phyloP scores from a whole-genome alignment of 2,113 vertebrate genomes.

The Hydropotes inermis region DNA sequence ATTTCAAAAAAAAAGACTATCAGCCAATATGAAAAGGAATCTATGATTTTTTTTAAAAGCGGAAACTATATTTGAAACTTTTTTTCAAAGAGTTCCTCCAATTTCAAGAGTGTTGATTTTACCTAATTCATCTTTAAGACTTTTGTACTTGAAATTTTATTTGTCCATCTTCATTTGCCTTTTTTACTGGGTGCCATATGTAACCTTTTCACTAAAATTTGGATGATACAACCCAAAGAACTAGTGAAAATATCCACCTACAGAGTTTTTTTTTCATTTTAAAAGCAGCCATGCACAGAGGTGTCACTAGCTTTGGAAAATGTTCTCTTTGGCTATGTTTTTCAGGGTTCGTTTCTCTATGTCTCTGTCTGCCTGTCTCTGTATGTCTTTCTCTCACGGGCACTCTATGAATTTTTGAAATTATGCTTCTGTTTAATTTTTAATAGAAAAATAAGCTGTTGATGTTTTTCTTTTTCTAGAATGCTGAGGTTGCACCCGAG shows the following conservation, averaged over 20 bases:
- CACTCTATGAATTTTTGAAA: neutral
- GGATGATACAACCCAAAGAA: neutral
- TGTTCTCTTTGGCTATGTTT: neutral
- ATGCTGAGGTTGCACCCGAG: conserved; percentile 69
- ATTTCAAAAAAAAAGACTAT: neutral
- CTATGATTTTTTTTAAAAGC: neutral
- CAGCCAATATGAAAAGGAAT: neutral
- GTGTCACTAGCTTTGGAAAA: neutral
- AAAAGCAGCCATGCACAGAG: neutral
- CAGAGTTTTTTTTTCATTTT: neutral
- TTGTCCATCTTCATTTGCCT: neutral
- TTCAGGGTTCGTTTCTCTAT: neutral
- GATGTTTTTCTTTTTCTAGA: conserved; percentile 69
- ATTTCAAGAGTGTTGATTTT: neutral
- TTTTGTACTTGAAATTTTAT: neutral
- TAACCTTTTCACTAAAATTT: neutral
- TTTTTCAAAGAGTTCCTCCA: neutral
- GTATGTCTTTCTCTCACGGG: neutral
- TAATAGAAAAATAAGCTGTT: neutral
- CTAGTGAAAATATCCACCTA: neutral
- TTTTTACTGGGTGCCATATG: neutral
- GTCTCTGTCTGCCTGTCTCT: neutral
- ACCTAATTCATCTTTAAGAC: neutral
- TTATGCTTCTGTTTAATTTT: neutral
- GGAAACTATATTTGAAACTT: neutral